Base-by-base conservation (phyloP, 1,140 invertebrate species). In the Drosophila mayri region DNA sequence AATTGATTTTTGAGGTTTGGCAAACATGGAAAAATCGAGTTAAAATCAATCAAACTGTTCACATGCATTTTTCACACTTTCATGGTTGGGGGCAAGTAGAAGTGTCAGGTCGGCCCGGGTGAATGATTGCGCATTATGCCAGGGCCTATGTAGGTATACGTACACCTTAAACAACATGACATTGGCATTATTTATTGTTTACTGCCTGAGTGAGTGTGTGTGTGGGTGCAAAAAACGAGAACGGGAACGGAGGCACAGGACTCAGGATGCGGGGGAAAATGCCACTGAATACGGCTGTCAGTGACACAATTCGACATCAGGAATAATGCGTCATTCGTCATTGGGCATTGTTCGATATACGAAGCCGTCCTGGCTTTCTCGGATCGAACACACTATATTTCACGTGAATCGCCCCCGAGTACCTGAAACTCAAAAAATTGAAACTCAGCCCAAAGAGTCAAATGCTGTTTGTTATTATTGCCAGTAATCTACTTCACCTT, bases 141-240 rank as follows among this genome's bases (percentile, higher is more conserved):
- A 57, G 58, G 50, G 52, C 75, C 74, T 78, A 77, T 12, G 3
- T 1, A 50, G 49, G 49, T 20, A 32, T 30, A 30, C 32, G 5
- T 25, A 52, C 72, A 76, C 70, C 70, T 72, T 72, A 50, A 72
- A 72, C 70, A 72, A 72, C 75, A 79, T 86, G 84, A 88, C 76
- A 87, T 88, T 82, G 82, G 62, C 78, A 87, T 87, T 83, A 87
- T 87, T 88, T 87, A 88, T 88, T 79, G 78, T 87, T 68, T 59
- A 55, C 41, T 41, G 59, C 43, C 59, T 40, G 47, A 37, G 60
- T 46, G 52, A 73, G 46, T 25, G 18, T 38, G 64, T 60, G 64
- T 60, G 68, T 50, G 55, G 85, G 79, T 79, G 84, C 71, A 73
- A 76, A 75, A 81, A 65, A 57, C 25, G 46, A 62, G 54, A 44